A percentile compares a stretch with the other conserved stretches of the same genome.
Conservation (phyloP, 2,113 vertebrate genomes). For the Lanius ludovicianus region DNA sequence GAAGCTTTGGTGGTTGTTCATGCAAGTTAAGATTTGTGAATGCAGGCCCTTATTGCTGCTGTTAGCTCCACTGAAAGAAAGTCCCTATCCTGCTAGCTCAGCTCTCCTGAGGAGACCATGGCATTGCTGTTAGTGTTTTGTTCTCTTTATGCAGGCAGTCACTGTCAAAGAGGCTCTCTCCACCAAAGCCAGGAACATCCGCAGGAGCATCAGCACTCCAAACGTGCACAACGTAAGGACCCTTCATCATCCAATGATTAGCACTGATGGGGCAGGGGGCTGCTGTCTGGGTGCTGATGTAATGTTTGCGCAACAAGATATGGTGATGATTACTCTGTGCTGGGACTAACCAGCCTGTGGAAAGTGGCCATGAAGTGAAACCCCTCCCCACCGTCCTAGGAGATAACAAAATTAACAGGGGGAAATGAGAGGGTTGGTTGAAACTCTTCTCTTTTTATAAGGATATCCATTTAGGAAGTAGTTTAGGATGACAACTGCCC, state of each 20-base stretch:
- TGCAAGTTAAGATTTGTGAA: neutral
- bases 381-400: neutral
- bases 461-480: neutral
- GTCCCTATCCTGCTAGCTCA: neutral
- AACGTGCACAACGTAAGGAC: conserved; percentile 89
- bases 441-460: neutral
- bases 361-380: neutral
- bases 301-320: fast-evolving
- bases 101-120: neutral
- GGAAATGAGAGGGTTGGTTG: neutral
- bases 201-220: conserved; percentile 91
- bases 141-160: conserved; percentile 80
- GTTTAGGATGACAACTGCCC: neutral
- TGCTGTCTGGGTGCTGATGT: neutral
- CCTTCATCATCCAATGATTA: neutral
- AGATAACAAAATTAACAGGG: neutral
- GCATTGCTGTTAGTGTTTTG: neutral
- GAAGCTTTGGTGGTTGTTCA: neutral
- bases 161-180: conserved; percentile 91
- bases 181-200: conserved; percentile 87
- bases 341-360: neutral
- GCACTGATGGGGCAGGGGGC: neutral
- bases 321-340: neutral
- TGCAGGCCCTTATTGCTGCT: neutral
- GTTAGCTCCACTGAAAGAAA: neutral